Base-by-base conservation (phyloP, 2,797 vertebrate species). In the Sciaenops ocellatus region DNA sequence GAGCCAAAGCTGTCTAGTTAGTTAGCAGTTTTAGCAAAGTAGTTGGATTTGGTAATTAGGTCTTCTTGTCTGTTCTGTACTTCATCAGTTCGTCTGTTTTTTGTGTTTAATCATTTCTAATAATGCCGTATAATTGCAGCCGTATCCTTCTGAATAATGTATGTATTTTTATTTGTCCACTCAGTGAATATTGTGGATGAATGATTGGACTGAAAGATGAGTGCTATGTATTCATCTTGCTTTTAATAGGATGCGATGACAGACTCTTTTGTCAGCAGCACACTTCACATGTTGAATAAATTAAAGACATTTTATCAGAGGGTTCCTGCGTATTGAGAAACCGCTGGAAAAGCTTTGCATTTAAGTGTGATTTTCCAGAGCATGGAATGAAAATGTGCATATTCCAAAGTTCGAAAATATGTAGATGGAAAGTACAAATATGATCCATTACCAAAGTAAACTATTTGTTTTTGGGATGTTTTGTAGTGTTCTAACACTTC, bases 261-360 rank as follows among this genome's bases (percentile, higher is more conserved):
- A 65, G 71, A n/a, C 56, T 69, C 41, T 73, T 57, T 56, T 65
- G 80, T 85, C 65, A 44, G 73, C 83, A 79, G 62, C 16, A 54
- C 5, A 2, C 9, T 28, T 28, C 72, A 41, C 50, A 28, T 30
- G 34, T 6, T 48, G 22, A 48, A 69, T 51, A 1, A 70, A 59
- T 57, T 4, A 4, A 11, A 48, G 22, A 41, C 5, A 0, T 57
- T 72, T 64, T 30, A 47, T 76, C 5, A 28, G 12, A 50, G 28
- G 15, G 18, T 56, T 57, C 20, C 12, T 70, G 61, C 12, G 1
- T 11, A 7, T 6, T 30, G 24, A 47, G 9, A 51, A 60, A 60
- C 5, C 4, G 3, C 9, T 57, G 15, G 52, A 46, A 78, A 24
- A 20, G 3, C 20, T 59, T 60, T 44, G 13, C 41, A 63, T 63